Conservation (phyloP, 2,888 invertebrate species). For the Corbicula japonica region DNA sequence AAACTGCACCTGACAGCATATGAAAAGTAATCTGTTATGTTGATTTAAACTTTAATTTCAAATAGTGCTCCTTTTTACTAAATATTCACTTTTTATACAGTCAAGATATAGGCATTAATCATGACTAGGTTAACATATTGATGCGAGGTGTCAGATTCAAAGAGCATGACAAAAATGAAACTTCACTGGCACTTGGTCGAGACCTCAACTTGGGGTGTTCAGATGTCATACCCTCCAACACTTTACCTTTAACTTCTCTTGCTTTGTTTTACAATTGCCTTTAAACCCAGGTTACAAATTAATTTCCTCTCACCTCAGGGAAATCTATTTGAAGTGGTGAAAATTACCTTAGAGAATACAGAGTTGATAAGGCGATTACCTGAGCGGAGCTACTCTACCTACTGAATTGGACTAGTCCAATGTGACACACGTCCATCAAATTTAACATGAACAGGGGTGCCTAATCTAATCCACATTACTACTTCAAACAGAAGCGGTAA, state of each 20-base stretch:
- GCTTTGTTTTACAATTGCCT: slow-evolving; percentile 10
- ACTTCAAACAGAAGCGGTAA: too few relatives aligned
- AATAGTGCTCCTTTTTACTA: slow-evolving; percentile 45
- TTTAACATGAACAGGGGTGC: slow-evolving; percentile 81
- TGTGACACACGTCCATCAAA: slow-evolving; percentile 85
- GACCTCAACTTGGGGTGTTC: slow-evolving; percentile 58
- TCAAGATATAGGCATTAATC: slow-evolving; percentile 42
- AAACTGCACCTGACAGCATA: slow-evolving; percentile 23
- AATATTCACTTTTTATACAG: slow-evolving; percentile 35
- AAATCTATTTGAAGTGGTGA: slow-evolving; percentile 28
- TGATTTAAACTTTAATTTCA: slow-evolving; percentile 58
- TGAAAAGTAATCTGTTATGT: slow-evolving; percentile 56
- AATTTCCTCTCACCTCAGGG: slow-evolving; percentile 22
- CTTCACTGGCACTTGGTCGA: slow-evolving; percentile 81
- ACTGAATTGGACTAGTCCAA: slow-evolving; percentile 75
- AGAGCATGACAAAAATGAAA: slow-evolving; percentile 84
- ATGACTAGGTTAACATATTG: slow-evolving; percentile 81
- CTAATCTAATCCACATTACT: slow-evolving; percentile 40
- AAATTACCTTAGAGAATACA: slow-evolving; percentile 22
- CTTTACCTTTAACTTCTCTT: background rate
- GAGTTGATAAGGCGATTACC: slow-evolving; percentile 40
- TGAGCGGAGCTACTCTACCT: slow-evolving; percentile 59
- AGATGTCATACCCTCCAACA: background rate
- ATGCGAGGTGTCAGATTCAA: slow-evolving; percentile 83
- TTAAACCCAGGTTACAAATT: slow-evolving; percentile 24